Base-by-base conservation (phyloP, 2,113 vertebrate genomes). In the Eira barbara region DNA sequence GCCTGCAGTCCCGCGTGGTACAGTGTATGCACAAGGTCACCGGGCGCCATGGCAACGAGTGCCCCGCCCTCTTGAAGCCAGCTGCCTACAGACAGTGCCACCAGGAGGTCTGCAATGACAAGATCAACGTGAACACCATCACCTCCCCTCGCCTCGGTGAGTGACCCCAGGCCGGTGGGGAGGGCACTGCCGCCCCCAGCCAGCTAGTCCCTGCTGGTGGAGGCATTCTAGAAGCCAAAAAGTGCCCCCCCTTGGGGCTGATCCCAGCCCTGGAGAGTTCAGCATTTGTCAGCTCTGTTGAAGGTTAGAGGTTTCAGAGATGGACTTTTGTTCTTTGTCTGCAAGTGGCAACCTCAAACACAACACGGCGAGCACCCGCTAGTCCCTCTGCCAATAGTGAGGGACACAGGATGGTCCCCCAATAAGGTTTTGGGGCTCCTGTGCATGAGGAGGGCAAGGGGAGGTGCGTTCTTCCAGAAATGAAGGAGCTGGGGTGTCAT, bases 11-110 rank as follows among this genome's bases (percentile, higher is more conserved):
- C 4, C 99, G 99, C 0, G 99, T 99, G 98, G 99, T 99, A 52
- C 99, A 99, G 95, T 99, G 99, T 92, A 99, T 99, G 99, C 99
- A 99, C 98, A 99, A 98, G 92, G 99, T 99, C 83, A 99, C 99
- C 0, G 99, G 99, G 85, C 99, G 99, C 81, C 99, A 99, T 0
- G 99, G 99, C 94, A 99, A 97, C 0, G 99, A 99, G 96, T 99
- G 99, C 63, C 99, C 99, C 0, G 78, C 98, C 21, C 98, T 99
- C 27, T 98, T 98, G 25, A 99, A 99, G 96, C 99, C 99, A 0
- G 99, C 99, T 0, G 99, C 99, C 85, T 99, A 99, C 98, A 98
- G 99, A 57, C 99, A 99, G 96, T 99, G 99, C 97, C 99, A 99
- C 98, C 99, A 99, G 67, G 99, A 99, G 42, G 98, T 98, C 76